Evolutionary conservation across 2,113 vertebrate species (phyloP), one percentile per base, ranked within the genome.

Genomic region (Strix aluco): DNA sequence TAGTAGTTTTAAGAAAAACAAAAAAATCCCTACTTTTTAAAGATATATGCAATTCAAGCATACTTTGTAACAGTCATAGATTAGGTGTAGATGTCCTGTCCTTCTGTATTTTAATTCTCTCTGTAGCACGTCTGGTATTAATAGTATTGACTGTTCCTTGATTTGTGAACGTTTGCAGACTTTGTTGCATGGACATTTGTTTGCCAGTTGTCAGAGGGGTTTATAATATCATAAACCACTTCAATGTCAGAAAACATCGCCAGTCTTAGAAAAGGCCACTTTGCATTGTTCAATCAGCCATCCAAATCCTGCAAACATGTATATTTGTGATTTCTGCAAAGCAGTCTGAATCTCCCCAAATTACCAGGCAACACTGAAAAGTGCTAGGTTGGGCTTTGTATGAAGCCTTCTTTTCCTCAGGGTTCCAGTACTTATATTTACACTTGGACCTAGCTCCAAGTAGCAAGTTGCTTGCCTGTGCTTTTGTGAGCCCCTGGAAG

Each of bases 351-450:
- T 58, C 26, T 49, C 51, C 6, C 2, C 2, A 40, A 1, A n/a
- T 62, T 84, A 67, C 52, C 40, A 49, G 52, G 59, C 22, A 77
- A 23, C 59, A 15, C 12, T 70, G 40, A 40, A 78, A 58, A 70
- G 47, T 54, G 46, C 30, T 12, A 32, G 36, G 11, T 2, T 81
- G 29, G 11, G 21, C 65, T 67, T 65, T 66, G 34, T 30, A 20
- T 47, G 40, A 83, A 61, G 16, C 18, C 6, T n/a, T 42, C 7
- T 40, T 20, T 70, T 84, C 69, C 32, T 78, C n/a, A 18, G 51
- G 16, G 30, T 73, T 17, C 14, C 1, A 0, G 29, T 57, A 23
- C 17, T 69, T 75, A 15, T 0, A 13, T 30, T 40, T 83, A 21
- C 25, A 22, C 29, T 61, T 62, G 17, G 17, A 92, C 40, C 13